phyloP scores from a whole-genome alignment of 2,797 vertebrate genomes.

The Propithecus deckenii region DNA sequence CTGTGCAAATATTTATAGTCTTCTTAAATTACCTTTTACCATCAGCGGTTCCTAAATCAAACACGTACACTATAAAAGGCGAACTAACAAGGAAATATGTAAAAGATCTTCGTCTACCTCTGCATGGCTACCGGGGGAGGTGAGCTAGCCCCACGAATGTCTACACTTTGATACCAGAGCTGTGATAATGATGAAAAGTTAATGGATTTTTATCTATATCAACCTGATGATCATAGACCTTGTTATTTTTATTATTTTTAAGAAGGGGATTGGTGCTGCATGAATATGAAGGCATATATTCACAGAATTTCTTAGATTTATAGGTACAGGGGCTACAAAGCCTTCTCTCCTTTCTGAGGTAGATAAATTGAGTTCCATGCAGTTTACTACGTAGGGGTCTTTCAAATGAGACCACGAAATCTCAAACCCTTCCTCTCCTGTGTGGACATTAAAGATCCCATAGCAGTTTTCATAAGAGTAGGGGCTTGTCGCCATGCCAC shows the following conservation, averaged over 20 bases:
- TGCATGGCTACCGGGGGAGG: neutral
- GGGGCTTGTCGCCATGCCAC: conserved; percentile 56
- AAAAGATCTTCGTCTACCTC: conserved; percentile 66
- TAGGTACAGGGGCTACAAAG: conserved; percentile 66
- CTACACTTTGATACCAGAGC: conserved; percentile 45
- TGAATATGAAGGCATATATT: conserved; percentile 70
- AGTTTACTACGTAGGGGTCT: conserved; percentile 80
- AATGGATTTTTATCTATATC: conserved; percentile 56
- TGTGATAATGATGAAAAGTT: conserved; percentile 75
- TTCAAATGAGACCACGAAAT: conserved; percentile 80
- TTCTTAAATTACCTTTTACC: conserved; percentile 72
- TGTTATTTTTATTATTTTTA: conserved; percentile 79
- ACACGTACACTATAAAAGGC: conserved; percentile 57
- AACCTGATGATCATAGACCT: conserved; percentile 70
- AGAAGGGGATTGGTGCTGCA: conserved; percentile 40
- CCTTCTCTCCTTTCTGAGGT: conserved; percentile 53
- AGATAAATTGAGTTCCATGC: conserved; percentile 81
- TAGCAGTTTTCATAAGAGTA: conserved; percentile 69
- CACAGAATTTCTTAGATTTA: conserved; percentile 71
- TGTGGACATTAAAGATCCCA: conserved; percentile 75
- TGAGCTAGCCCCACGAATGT: conserved; percentile 32
- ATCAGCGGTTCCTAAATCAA: conserved; percentile 48
- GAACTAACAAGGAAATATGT: conserved; percentile 62
- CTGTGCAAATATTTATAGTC: conserved; percentile 58
- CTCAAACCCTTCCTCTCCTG: conserved; percentile 65